Conservation (phyloP, 2,797 vertebrate genomes). For the Myotis findleyi region DNA sequence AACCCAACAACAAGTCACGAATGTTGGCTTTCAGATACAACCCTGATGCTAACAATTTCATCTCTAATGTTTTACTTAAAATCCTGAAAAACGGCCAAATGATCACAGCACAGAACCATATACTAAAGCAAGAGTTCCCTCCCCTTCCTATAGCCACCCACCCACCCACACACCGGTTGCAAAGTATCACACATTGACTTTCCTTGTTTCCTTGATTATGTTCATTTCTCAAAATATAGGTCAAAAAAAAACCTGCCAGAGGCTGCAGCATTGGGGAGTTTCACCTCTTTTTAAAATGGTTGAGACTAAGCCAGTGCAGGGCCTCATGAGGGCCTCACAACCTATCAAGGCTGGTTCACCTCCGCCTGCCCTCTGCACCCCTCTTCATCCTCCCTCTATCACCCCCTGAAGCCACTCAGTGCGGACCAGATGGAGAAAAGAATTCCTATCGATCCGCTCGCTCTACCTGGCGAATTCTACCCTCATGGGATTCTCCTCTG, state of each 20-base stretch:
- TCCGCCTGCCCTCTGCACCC: not conserved
- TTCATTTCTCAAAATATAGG: slow-evolving; percentile 23
- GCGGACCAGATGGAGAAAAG: slow-evolving; percentile 35
- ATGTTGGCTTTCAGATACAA: slow-evolving; percentile 27
- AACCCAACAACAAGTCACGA: not conserved
- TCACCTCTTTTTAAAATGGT: not conserved
- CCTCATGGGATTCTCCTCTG: not conserved
- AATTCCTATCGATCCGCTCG: not conserved
- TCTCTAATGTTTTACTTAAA: slow-evolving; percentile 57
- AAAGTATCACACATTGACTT: not conserved
- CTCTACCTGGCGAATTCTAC: slow-evolving; percentile 4
- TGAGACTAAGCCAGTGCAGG: not conserved
- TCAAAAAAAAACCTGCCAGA: not conserved
- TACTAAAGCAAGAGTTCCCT: not conserved
- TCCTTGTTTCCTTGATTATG: not conserved
- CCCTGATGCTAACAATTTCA: slow-evolving; percentile 34
- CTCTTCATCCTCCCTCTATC: not conserved
- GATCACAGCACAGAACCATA: not conserved
- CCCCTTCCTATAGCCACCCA: no score
- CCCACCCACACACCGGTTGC: not conserved
- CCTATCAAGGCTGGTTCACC: not conserved
- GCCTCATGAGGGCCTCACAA: not conserved
- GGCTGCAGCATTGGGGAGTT: not conserved
- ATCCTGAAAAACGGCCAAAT: not conserved
- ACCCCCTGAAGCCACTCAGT: not conserved